Conservation (phyloP, 2,888 invertebrate genomes). For the Leptinotarsa juncta region DNA sequence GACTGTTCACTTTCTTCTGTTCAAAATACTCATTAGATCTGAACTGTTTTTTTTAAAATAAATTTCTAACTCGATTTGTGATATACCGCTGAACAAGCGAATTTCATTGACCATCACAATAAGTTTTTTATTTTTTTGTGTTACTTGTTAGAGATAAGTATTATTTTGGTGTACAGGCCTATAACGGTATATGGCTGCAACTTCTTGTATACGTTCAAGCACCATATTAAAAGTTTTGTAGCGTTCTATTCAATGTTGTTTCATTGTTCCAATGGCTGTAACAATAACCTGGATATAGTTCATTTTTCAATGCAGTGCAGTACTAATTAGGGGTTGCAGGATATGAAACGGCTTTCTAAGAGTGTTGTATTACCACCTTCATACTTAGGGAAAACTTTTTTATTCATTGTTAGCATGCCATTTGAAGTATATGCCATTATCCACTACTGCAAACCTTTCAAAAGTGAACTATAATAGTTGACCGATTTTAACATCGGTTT, state of each 20-base stretch:
- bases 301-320: too few species aligned
- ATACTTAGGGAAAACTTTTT: too few species aligned
- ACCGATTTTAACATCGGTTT: too few species aligned
- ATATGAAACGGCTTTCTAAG: too few species aligned
- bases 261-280: background rate
- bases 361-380: too few species aligned
- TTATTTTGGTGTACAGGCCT: slow-evolving; percentile 43
- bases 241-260: slow-evolving; percentile 39
- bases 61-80: slow-evolving; percentile 26
- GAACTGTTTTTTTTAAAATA: slow-evolving; percentile 4
- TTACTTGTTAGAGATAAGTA: slow-evolving; percentile 34
- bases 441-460: too few species aligned
- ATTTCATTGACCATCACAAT: slow-evolving; percentile 37
- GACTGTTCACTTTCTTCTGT: slow-evolving; percentile 2
- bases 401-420: too few species aligned
- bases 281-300: too few species aligned
- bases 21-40: slow-evolving; percentile 26
- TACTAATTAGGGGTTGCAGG: background rate
- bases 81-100: slow-evolving; percentile 37
- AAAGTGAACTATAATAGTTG: too few species aligned
- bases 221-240: slow-evolving; percentile 55
- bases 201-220: slow-evolving; percentile 56
- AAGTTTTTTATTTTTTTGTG: slow-evolving; percentile 30
- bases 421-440: too few species aligned
- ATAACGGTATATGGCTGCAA: slow-evolving; percentile 43